These are phyloP conservation scores for Drosophila bocki DNA, from an alignment of 1,140 invertebrate genomes.

Conservation along the genomic window DNA sequence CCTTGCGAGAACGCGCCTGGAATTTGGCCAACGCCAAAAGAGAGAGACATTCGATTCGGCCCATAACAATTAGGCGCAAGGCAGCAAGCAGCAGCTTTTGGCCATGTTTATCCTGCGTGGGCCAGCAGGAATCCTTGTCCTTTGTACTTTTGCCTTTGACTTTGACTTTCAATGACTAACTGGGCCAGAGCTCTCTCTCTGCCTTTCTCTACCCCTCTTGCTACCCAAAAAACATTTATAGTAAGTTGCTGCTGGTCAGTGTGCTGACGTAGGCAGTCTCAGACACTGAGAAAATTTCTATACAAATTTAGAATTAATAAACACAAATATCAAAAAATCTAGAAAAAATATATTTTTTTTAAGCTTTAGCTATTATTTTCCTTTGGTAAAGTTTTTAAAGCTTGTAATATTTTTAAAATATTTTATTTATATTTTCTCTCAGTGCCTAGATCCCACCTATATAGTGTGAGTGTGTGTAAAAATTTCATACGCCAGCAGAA, in stretches of 20 bases:
- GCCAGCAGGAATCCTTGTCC: slow-evolving; percentile 35
- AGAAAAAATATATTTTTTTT: background rate
- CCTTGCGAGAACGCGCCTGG: slow-evolving; percentile 31
- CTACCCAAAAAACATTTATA: background rate
- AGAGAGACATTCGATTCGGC: slow-evolving; percentile 38
- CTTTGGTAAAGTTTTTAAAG: too few relatives aligned
- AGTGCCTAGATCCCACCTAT: background rate
- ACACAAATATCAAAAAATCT: background rate
- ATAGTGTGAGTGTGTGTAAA: slow-evolving; percentile 23
- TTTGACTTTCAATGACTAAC: slow-evolving; percentile 32
- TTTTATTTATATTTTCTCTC: background rate
- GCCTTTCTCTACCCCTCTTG: background rate
- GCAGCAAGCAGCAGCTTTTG: slow-evolving; percentile 6
- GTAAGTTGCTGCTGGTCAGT: slow-evolving; percentile 43
- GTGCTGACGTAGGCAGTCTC: slow-evolving; percentile 61
- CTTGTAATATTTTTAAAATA: background rate
- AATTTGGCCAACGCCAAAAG: slow-evolving; percentile 16
- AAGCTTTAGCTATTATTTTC: background rate
- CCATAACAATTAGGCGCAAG: slow-evolving; percentile 45
- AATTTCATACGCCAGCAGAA: slow-evolving; percentile 76
- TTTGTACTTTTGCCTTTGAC: slow-evolving; percentile 51
- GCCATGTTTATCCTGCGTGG: slow-evolving; percentile 32
- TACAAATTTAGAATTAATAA: background rate
- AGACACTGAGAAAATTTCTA: background rate
- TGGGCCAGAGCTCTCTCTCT: background rate